These are phyloP conservation scores for Dinoponera quadriceps DNA, from an alignment of 1,140 invertebrate genomes.

Conservation along the genomic window DNA sequence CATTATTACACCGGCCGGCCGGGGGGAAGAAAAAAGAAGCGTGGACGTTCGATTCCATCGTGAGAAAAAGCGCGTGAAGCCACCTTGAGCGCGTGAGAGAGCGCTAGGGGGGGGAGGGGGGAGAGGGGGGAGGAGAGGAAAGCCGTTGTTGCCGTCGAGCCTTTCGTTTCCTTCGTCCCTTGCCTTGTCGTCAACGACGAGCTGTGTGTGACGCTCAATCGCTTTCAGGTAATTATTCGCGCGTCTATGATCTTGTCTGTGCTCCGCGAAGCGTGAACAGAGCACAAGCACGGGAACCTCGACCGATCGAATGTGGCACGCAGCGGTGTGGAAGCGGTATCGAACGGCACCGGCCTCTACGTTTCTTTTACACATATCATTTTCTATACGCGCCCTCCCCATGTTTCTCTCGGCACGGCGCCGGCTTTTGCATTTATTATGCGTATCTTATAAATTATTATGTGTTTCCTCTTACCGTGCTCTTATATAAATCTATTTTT, in stretches of 20 bases:
- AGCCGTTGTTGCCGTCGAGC: background rate
- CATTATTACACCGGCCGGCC: conserved; percentile 67
- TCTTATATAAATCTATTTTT: background rate
- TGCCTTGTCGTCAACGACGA: conserved; percentile 3
- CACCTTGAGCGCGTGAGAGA: conserved; percentile 41
- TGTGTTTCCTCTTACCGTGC: background rate
- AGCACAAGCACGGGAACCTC: conserved; percentile 74
- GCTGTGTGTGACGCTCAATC: conserved; percentile 27
- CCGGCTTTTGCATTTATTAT: background rate
- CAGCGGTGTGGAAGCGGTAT: conserved; percentile 24
- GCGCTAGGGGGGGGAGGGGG: conserved; percentile 6
- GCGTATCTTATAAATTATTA: conserved; percentile 9
- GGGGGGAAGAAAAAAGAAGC: conserved; percentile 71
- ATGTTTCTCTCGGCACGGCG: conserved; percentile 1
- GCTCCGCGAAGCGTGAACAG: conserved; percentile 79
- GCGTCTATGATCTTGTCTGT: conserved; percentile 68
- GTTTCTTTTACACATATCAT: conserved; percentile 10
- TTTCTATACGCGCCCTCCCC: background rate
- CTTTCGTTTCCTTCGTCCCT: conserved; percentile 2
- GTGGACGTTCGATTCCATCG: conserved; percentile 72
- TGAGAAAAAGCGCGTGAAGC: conserved; percentile 77
- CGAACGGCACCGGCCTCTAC: background rate
- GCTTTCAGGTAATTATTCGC: conserved; percentile 61
- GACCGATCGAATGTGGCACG: conserved; percentile 71
- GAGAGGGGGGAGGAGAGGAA: conserved; percentile 25